Percentiles rank a stretch among this genome's conserved stretches.
Evolutionary conservation across 2,888 invertebrate genomes (phyloP).

Genomic region (Mythimna impura): DNA sequence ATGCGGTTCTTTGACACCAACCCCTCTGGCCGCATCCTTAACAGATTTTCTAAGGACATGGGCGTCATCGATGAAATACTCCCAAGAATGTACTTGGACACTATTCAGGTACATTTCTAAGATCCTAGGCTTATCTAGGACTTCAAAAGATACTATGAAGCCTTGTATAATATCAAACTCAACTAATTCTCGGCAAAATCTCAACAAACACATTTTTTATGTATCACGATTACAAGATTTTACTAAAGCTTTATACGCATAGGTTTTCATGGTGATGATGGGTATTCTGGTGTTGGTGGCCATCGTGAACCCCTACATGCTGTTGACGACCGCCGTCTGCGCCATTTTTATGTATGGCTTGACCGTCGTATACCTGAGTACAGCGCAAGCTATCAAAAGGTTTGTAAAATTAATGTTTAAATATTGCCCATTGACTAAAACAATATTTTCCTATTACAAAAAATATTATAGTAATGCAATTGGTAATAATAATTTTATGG

Average conservation of each 20-base stretch:
- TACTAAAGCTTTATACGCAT: slow-evolving; percentile 60
- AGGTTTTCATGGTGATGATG: slow-evolving; percentile 92
- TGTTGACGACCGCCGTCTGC: slow-evolving; percentile 91
- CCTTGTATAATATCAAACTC: not conserved
- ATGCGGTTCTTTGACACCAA: slow-evolving; percentile 96
- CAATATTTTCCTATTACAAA: not conserved
- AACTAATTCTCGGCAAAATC: not conserved
- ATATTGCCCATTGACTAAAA: not conserved
- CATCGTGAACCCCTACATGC: slow-evolving; percentile 92
- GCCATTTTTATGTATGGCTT: slow-evolving; percentile 91
- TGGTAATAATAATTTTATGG: not conserved
- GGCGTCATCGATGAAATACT: slow-evolving; percentile 94
- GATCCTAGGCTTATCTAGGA: not conserved
- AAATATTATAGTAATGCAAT: not conserved
- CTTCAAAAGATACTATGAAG: not conserved
- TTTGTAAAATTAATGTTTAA: slow-evolving; percentile 18
- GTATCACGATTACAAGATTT: not conserved
- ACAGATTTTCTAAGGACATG: slow-evolving; percentile 96
- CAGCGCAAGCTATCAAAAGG: slow-evolving; percentile 93
- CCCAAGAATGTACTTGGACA: slow-evolving; percentile 92
- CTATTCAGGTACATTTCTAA: slow-evolving; percentile 87
- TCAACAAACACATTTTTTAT: not conserved
- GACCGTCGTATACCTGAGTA: slow-evolving; percentile 92
- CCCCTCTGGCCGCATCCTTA: slow-evolving; percentile 95
- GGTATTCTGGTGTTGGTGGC: slow-evolving; percentile 94